Evolutionary conservation across 2,797 vertebrate species (phyloP), one percentile per base, ranked within the genome.

Genomic region (Sebastes taczanowskii): DNA sequence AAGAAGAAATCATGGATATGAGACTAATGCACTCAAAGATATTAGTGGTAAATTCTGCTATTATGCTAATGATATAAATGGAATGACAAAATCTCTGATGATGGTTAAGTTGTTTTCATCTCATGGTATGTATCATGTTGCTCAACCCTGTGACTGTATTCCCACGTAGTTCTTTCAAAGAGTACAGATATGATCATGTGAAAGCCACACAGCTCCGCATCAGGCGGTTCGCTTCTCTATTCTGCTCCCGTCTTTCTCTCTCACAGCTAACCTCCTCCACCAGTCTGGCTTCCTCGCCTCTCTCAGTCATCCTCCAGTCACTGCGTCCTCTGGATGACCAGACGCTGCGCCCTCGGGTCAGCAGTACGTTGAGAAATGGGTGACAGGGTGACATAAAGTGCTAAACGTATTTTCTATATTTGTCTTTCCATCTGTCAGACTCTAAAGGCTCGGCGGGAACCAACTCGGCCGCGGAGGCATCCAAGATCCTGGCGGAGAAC

Each of bases 401-500:
- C 20, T 74, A 69, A 89, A 62, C 0, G 3, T 11, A 8, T 74
- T 5, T n/a, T 70, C 30, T 4, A 0, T 32, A 1, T 79, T 80
- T 83, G 20, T 78, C 58, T 83, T 71, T 76, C 1, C 9, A 11
- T 34, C 34, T 95, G 53, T 80, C 93, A 86, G 89, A 91, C 90
- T 90, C 93, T 74, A 97, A 97, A 94, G 72, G 77, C 20, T 32
- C 86, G 8, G 80, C 94, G 9, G 97, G 96, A 85, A 97, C 95
- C 74, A 96, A 95, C 84, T 97, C 95, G 0, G 97, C 97, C 7
- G 96, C 97, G 30, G 97, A 97, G 90, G 97, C 97, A 11, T 96
- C 96, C 16, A 98, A 97, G 95, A 96, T 97, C 88, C 93, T 98
- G 89, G 94, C 97, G 1, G 97, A 97, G 92, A 98, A 97, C 81